Conservation (phyloP, 2,113 vertebrate genomes). For the Paracanthobrama guichenoti region DNA sequence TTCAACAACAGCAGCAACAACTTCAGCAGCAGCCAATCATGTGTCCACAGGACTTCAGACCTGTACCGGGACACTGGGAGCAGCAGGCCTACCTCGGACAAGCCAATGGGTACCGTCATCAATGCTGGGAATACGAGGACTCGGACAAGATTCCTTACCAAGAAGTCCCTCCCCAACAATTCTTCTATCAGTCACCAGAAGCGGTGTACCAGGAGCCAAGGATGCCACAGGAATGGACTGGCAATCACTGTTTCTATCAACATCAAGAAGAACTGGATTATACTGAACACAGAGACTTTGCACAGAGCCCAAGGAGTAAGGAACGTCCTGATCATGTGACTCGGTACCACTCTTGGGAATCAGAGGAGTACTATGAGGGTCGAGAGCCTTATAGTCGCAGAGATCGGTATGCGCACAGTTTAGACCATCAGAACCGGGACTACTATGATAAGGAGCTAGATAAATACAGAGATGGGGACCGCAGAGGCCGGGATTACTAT, state of each 20-base stretch:
- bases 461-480: constrained; percentile 40
- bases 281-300: constrained; percentile 57
- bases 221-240: constrained; percentile 67
- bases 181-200: constrained; percentile 73
- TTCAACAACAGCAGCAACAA: constrained; percentile 67
- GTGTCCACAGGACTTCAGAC: constrained; percentile 50
- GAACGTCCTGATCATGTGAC: constrained; percentile 55
- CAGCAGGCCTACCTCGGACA: constrained; percentile 62
- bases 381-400: constrained; percentile 26
- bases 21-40: constrained; percentile 54
- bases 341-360: constrained; percentile 34
- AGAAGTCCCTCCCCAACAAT: constrained; percentile 58
- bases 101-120: constrained; percentile 55
- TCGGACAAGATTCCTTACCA: constrained; percentile 55
- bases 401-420: constrained; percentile 48
- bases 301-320: constrained; percentile 54
- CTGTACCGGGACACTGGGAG: constrained; percentile 63
- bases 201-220: constrained; percentile 71
- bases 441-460: constrained; percentile 57
- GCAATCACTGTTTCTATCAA: constrained; percentile 74
- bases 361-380: constrained; percentile 38
- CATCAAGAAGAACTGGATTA: constrained; percentile 65
- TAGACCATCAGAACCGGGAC: constrained; percentile 59
- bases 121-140: constrained; percentile 67
- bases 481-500: constrained; percentile 35